Evolutionary conservation across 2,797 vertebrate genomes (phyloP).

Genomic region (Nannoperca australis): DNA sequence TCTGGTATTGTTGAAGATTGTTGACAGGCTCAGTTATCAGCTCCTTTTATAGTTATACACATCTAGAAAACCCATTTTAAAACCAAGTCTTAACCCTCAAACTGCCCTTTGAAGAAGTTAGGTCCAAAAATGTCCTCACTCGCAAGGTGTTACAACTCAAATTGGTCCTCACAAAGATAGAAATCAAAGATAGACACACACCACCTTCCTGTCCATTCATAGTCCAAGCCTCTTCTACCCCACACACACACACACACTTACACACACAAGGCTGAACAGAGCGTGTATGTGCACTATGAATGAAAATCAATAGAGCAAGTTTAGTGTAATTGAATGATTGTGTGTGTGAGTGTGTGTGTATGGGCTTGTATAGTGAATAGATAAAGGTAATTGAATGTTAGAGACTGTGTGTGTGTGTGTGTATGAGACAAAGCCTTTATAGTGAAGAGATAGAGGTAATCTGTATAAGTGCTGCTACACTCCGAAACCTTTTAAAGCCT

Average conservation of each 20-base stretch:
- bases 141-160: conserved; percentile 9
- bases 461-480: conserved; percentile 77
- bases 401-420: conserved; percentile 27
- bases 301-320: conserved; percentile 71
- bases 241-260: conserved; percentile 14
- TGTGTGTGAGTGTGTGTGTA: conserved; percentile 7
- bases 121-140: conserved; percentile 12
- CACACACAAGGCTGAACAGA: conserved; percentile 26
- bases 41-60: not conserved
- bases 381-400: conserved; percentile 71
- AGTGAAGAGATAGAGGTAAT: conserved; percentile 75
- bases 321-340: conserved; percentile 73
- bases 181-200: conserved; percentile 23
- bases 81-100: conserved; percentile 9
- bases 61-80: not conserved
- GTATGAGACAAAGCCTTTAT: conserved; percentile 49
- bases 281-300: conserved; percentile 50
- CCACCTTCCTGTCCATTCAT: conserved; percentile 37
- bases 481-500: conserved; percentile 76
- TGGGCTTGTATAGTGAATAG: conserved; percentile 53
- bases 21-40: not conserved
- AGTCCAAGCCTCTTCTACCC: conserved; percentile 12
- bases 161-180: conserved; percentile 25
- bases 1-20: too few species aligned
- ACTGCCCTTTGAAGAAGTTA: not conserved